Conservation (phyloP, 2,797 vertebrate genomes). For the Danio kyathit region DNA sequence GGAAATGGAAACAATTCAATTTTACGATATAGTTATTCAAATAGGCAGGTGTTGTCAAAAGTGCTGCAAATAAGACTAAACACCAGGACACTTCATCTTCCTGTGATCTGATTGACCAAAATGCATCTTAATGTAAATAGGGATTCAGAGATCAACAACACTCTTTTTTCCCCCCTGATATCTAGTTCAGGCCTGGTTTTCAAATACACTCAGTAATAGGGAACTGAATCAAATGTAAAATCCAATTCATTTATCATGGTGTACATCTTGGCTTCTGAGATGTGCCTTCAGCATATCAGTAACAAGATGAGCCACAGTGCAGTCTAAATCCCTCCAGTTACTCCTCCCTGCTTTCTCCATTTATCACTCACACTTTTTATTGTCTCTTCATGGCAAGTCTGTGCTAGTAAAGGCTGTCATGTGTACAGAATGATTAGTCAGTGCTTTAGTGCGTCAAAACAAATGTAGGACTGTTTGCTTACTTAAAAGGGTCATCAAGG, state of each 20-base stretch:
- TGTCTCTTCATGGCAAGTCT: conserved; percentile 60
- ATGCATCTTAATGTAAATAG: too few species aligned
- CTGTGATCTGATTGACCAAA: too few species aligned
- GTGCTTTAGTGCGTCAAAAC: conserved; percentile 49
- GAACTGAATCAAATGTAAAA: conserved; percentile 15
- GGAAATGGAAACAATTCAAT: too few species aligned
- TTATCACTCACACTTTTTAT: conserved; percentile 18
- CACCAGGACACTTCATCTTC: too few species aligned
- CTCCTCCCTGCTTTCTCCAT: conserved; percentile 18
- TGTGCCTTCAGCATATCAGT: conserved; percentile 8
- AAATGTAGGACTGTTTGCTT: conserved; percentile 35
- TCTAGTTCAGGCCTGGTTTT: neutral
- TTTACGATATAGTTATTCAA: too few species aligned
- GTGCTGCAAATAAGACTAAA: too few species aligned
- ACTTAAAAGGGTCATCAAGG: neutral
- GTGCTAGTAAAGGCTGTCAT: conserved; percentile 61
- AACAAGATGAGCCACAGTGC: conserved; percentile 29
- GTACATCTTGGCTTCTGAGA: conserved; percentile 13
- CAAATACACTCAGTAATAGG: neutral
- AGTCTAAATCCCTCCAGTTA: conserved; percentile 28
- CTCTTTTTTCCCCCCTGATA: neutral
- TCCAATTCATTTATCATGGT: conserved; percentile 5
- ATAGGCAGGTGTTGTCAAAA: too few species aligned
- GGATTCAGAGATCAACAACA: neutral
- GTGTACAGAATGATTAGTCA: conserved; percentile 5